Percentiles rank a stretch among this genome's conserved stretches.
phyloP scores from a whole-genome alignment of 1,140 invertebrate species.

The Drosophila novamexicana region DNA sequence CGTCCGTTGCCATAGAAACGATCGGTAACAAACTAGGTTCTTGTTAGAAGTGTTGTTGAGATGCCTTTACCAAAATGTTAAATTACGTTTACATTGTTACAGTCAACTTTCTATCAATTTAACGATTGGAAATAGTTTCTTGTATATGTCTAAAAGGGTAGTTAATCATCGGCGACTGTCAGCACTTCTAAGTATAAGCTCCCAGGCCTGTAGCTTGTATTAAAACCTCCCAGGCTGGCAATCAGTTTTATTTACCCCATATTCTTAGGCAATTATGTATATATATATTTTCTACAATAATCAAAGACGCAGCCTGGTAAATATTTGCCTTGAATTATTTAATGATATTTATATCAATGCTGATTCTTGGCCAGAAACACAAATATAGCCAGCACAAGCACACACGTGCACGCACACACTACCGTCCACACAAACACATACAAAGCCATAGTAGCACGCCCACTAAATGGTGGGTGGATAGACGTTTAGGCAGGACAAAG shows the following conservation, averaged over 20 bases:
- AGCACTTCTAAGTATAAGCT: no score
- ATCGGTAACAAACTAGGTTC: no score
- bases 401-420: conserved; percentile 18
- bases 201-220: no score
- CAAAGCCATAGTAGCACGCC: conserved; percentile 41
- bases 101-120: no score
- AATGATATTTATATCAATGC: conserved; percentile 59
- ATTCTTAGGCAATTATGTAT: not conserved
- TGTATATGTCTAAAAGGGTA: no score
- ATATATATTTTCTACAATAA: conserved; percentile 21
- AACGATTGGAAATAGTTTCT: no score
- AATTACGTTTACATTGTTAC: no score
- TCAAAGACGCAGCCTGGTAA: conserved; percentile 38
- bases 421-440: not conserved
- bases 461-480: conserved; percentile 26
- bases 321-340: conserved; percentile 73
- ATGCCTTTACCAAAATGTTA: no score
- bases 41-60: no score
- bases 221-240: not conserved
- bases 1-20: no score
- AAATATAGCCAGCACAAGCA: conserved; percentile 1
- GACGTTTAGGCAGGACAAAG: no score
- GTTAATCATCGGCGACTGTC: no score
- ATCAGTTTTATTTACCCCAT: not conserved
- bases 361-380: conserved; percentile 29